Evolutionary conservation across 2,888 invertebrate species (phyloP).

Genomic region (Agrochola lychnidis): DNA sequence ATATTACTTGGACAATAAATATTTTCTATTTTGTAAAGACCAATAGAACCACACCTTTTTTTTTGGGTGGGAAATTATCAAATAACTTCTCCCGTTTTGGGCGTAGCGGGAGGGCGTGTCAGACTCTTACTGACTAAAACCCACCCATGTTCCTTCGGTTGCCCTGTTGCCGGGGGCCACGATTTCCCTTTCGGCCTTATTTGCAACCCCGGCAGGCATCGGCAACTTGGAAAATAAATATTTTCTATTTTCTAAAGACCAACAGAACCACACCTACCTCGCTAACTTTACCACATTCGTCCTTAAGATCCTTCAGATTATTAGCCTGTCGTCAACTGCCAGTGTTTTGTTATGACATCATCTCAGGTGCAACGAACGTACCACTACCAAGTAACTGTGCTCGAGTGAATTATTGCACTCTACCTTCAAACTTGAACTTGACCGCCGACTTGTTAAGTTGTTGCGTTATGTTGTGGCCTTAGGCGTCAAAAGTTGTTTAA

Average conservation of each 20-base stretch:
- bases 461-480: slow-evolving; percentile 16
- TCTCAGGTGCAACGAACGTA: slow-evolving; percentile 50
- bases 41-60: not conserved
- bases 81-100: no score
- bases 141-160: no score
- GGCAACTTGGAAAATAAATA: no score
- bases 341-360: slow-evolving; percentile 40
- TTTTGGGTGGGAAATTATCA: no score
- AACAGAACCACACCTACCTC: not conserved
- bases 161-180: no score
- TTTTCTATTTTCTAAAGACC: not conserved
- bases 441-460: slow-evolving; percentile 12
- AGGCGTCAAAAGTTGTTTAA: slow-evolving; percentile 29
- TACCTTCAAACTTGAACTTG: slow-evolving; percentile 44
- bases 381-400: slow-evolving; percentile 40
- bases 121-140: no score
- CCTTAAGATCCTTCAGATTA: slow-evolving; percentile 4
- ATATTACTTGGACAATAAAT: no score
- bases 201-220: no score
- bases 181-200: no score
- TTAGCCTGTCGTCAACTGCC: not conserved
- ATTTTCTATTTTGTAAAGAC: not conserved
- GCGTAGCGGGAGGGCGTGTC: no score
- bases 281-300: not conserved
- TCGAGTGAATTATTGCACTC: slow-evolving; percentile 38